Conservation (phyloP, 2,113 vertebrate genomes). For the Trogon surrucura region DNA sequence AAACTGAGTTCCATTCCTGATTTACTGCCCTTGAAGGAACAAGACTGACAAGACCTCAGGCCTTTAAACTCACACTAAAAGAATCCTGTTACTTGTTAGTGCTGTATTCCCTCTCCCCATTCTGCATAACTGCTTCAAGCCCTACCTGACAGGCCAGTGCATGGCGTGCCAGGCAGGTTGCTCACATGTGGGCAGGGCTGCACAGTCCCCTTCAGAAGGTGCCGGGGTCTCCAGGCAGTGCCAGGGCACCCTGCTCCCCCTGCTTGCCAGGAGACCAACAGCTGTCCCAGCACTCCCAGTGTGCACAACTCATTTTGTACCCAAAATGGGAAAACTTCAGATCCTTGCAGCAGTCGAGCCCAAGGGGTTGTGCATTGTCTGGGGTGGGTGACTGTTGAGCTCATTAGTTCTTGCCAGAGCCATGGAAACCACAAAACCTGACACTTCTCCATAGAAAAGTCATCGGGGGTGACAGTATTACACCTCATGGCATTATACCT, state of each 20-base stretch:
- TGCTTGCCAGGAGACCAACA: neutral
- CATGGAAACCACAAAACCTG: no score
- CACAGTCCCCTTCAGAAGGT: rapidly evolving
- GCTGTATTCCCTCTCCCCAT: rapidly evolving
- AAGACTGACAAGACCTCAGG: neutral
- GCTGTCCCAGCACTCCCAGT: neutral
- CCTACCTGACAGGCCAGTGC: rapidly evolving
- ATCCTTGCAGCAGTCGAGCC: neutral
- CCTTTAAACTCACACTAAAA: neutral
- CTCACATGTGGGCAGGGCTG: neutral
- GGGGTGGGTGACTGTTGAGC: no score
- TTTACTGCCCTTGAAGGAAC: neutral
- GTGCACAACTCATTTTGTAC: neutral
- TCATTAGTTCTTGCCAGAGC: neutral
- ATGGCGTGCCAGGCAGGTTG: rapidly evolving
- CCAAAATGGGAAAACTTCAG: neutral
- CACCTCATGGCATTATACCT: no score
- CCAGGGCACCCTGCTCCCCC: rapidly evolving
- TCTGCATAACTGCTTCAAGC: neutral
- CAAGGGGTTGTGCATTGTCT: neutral
- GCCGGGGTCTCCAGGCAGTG: rapidly evolving
- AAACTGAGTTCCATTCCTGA: neutral
- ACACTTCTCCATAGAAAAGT: no score
- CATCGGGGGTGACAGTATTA: no score
- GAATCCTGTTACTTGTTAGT: no score